Base-by-base conservation (phyloP, 2,797 vertebrate species). In the Clarias laeviceps region DNA sequence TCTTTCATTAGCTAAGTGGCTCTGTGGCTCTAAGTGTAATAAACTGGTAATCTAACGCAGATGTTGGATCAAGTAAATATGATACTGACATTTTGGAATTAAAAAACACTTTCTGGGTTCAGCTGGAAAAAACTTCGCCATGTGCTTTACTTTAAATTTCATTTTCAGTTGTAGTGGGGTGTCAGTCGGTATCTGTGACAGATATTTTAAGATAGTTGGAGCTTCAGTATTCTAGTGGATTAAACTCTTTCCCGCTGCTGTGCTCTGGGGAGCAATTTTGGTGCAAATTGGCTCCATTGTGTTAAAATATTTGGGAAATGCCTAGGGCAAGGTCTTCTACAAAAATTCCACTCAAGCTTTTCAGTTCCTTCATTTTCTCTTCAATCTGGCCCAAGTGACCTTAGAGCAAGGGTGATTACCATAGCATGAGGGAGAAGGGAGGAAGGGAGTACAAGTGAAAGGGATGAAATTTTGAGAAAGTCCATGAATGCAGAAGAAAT, bases 271-370 rank as follows among this genome's bases (percentile, higher is more conserved):
- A 66, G 24, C 20, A 70, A 68, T 89, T 56, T 79, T 76, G 56
- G 79, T 89, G 73, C 87, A 40, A 89, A 89, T 85, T 65, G 84
- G 62, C 34, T 29, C 76, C 69, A 69, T 83, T 87, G 83, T 87
- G 82, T 83, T 80, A 66, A 69, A 62, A 82, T 85, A 76, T 88
- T 88, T 87, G 82, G 72, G 77, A 87, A 89, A 79, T 82, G 83
- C 87, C 84, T 62, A 82, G 68, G 81, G 87, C 85, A 66, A 80
- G 84, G 66, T 54, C 61, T 83, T 81, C 45, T 61, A 78, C 70
- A 83, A 80, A 85, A 83, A 83, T 85, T 87, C 87, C 85, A 73
- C 59, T 70, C 57, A 78, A 87, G 77, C 22, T 68, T 66, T 87
- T 76, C 4, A 70, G 68, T 20, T 84, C 34, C 77, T 64, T 85